These are phyloP conservation scores for Octodon degus DNA, from an alignment of 2,113 vertebrate species.

Conservation along the genomic window DNA sequence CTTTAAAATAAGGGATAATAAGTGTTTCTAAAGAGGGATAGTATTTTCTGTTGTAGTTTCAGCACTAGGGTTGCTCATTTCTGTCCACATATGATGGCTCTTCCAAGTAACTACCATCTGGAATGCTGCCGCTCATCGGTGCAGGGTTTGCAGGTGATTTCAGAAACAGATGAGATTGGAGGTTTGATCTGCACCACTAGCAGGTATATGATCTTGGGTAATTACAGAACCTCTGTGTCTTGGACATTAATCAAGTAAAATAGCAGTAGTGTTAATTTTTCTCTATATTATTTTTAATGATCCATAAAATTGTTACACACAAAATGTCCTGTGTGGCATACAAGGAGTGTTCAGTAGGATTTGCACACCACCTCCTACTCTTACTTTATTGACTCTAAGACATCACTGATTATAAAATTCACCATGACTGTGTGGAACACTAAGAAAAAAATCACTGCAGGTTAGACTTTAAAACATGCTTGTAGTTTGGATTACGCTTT, in stretches of 20 bases:
- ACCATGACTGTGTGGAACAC: background rate
- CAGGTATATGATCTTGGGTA: background rate
- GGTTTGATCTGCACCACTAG: background rate
- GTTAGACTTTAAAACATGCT: background rate
- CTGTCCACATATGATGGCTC: background rate
- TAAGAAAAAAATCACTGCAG: background rate
- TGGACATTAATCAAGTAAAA: background rate
- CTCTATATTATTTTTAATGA: background rate
- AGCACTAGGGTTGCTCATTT: constrained; percentile 30
- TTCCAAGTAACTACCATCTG: background rate
- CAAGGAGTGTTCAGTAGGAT: background rate
- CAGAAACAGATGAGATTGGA: background rate
- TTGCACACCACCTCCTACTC: background rate
- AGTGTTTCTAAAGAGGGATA: background rate
- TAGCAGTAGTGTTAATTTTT: background rate
- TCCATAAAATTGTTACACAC: background rate
- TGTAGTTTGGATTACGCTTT: background rate
- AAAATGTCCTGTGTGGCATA: background rate
- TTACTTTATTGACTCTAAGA: constrained; percentile 18
- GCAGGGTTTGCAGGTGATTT: background rate
- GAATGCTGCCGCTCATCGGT: background rate
- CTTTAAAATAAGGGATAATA: constrained; percentile 28
- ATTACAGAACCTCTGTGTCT: background rate
- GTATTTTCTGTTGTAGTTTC: constrained; percentile 56
- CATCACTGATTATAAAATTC: background rate